Evolutionary conservation across 2,797 vertebrate species (phyloP).

Genomic region (Sebastes nivosus): DNA sequence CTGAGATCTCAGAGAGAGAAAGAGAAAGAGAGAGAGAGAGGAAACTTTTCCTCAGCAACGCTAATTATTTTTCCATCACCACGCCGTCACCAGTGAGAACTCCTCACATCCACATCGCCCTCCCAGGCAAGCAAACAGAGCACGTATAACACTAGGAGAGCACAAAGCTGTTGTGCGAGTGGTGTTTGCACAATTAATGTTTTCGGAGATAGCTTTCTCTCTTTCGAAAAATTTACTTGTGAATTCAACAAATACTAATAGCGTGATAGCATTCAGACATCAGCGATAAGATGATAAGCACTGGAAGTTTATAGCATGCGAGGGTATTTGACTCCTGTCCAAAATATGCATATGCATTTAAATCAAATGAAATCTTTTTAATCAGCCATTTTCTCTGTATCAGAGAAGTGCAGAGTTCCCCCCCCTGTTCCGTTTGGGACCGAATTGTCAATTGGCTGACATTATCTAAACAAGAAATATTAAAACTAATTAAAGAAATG

Average conservation of each 20-base stretch:
- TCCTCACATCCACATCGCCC: constrained; percentile 32
- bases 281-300: constrained; percentile 39
- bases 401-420: constrained; percentile 60
- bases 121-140: constrained; percentile 52
- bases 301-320: constrained; percentile 42
- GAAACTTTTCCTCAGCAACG: constrained; percentile 67
- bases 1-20: constrained; percentile 46
- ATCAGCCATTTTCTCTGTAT: constrained; percentile 69
- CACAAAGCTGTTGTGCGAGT: constrained; percentile 23
- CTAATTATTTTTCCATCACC: constrained; percentile 78
- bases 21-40: constrained; percentile 13
- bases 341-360: constrained; percentile 65
- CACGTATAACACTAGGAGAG: constrained; percentile 30
- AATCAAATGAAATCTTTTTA: constrained; percentile 72
- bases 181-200: constrained; percentile 68
- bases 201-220: constrained; percentile 46
- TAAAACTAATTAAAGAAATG: constrained; percentile 87
- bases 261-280: constrained; percentile 36
- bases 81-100: constrained; percentile 48
- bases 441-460: constrained; percentile 82
- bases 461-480: constrained; percentile 84
- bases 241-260: constrained; percentile 54
- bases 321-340: constrained; percentile 73
- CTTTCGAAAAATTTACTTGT: constrained; percentile 3
- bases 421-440: constrained; percentile 70